These are phyloP conservation scores for Molorchus minor DNA, from an alignment of 2,888 invertebrate genomes.

Conservation along the genomic window DNA sequence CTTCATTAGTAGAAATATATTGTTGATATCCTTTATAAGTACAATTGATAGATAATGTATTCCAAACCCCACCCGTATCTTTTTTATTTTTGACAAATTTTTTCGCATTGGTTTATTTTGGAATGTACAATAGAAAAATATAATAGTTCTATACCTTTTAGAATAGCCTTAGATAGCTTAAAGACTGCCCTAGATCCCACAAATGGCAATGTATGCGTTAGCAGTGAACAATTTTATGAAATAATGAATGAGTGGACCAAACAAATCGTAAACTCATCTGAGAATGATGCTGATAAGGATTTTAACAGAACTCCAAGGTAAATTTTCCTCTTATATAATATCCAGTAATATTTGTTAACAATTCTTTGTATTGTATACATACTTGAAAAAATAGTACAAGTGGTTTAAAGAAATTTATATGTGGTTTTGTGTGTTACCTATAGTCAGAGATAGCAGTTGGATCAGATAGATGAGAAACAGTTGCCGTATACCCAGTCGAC, in stretches of 20 bases:
- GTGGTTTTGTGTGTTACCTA: not conserved
- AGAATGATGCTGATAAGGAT: slow-evolving; percentile 29
- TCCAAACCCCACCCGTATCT: too few relatives aligned
- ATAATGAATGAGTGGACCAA: slow-evolving; percentile 52
- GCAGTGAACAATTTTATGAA: slow-evolving; percentile 45
- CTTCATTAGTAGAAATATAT: too few relatives aligned
- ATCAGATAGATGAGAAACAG: slow-evolving; percentile 38
- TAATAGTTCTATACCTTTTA: too few relatives aligned
- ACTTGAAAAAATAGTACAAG: too few relatives aligned
- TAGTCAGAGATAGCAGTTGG: slow-evolving; percentile 23
- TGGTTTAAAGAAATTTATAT: not conserved
- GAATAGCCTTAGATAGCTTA: slow-evolving; percentile 49
- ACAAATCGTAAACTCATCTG: slow-evolving; percentile 40
- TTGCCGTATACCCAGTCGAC: slow-evolving; percentile 49
- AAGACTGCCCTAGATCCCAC: slow-evolving; percentile 48
- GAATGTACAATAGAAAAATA: too few relatives aligned
- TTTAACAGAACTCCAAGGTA: slow-evolving; percentile 42
- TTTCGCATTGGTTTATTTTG: too few relatives aligned
- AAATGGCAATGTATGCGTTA: slow-evolving; percentile 42
- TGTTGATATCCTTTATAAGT: too few relatives aligned
- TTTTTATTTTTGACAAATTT: too few relatives aligned
- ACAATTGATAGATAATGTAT: too few relatives aligned
- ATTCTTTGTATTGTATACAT: too few relatives aligned
- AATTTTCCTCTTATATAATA: slow-evolving; percentile 4
- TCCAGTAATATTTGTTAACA: too few relatives aligned